Evolutionary conservation across 2,888 invertebrate genomes (phyloP), one percentile per base, ranked within the genome.

Genomic region (Alloscopus bannaensis): DNA sequence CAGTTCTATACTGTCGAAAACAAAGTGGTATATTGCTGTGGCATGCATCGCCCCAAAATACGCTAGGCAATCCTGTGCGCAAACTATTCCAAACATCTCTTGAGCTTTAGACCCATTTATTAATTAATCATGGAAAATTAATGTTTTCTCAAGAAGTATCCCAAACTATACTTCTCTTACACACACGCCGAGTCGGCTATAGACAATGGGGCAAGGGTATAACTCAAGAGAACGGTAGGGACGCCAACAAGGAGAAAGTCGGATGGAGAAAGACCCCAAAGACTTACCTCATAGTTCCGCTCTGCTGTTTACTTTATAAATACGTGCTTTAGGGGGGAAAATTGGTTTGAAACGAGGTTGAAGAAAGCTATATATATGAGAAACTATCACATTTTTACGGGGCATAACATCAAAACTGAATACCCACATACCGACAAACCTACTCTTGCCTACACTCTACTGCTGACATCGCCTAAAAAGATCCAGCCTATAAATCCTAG

Each of bases 111-210:
- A 65, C 64, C 70, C 77, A 77, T 77, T 70, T 77, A 77, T 77
- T 77, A 77, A 77, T 77, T 77, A 77, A 77, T 77, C 77, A 77
- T 70, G 70, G 70, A 65, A 77, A 77, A 77, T 77, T 77, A 77
- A 77, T 77, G 77, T 65, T 65, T 77, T 77, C 70, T 70, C 42
- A 65, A 65, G 65, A 77, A 59, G 52, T 62, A 76, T 26, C 52
- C 28, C 47, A 42, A 59, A 60, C 47, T 13, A 47, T 47, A 6
- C 47, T 47, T n/a, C n/a, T 36, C 36, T 8, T 36, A 36, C 36
- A 36, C 13, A 13, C 36, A 36, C 36, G 42, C 42, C 13, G 8
- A 42, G 18, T n/a, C 42, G 8, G 36, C 36, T 8, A 36, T 42
- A 18, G 42, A 42, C 13, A 42, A 18, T 42, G 18, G 42, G 42